A percentile compares a stretch with the other conserved stretches of the same genome.
Conservation (phyloP, 2,888 invertebrate genomes). For the Molanna angustata region DNA sequence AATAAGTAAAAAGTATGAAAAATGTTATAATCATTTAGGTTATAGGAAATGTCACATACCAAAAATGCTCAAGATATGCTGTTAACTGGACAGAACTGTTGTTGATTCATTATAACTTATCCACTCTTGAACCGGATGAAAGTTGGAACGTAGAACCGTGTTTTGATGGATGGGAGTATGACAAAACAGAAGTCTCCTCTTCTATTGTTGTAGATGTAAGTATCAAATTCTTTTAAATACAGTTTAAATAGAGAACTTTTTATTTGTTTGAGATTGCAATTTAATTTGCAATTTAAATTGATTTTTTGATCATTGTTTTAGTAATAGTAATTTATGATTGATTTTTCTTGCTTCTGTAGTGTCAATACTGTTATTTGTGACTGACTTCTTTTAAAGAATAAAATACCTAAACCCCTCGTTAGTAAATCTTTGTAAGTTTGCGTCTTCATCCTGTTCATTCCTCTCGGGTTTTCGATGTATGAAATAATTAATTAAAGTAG, state of each 20-base stretch:
- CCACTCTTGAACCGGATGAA: constrained; percentile 47
- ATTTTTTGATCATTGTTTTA: too few relatives aligned
- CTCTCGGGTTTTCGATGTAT: too few relatives aligned
- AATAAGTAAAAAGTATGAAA: too few relatives aligned
- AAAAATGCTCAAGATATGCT: constrained; percentile 70
- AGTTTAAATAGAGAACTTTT: constrained; percentile 22
- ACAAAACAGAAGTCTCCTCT: constrained; percentile 65
- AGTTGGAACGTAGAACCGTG: constrained; percentile 69
- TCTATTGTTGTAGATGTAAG: constrained; percentile 84
- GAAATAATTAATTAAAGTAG: too few relatives aligned
- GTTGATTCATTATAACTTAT: constrained; percentile 41
- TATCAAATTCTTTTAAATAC: neutral
- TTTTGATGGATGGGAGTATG: constrained; percentile 76
- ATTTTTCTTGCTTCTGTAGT: too few relatives aligned
- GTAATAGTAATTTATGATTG: too few relatives aligned
- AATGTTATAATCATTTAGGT: too few relatives aligned
- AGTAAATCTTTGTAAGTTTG: too few relatives aligned
- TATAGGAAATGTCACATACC: constrained; percentile 52
- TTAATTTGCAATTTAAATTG: neutral
- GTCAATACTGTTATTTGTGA: too few relatives aligned
- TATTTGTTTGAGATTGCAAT: constrained; percentile 9
- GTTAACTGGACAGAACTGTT: constrained; percentile 66
- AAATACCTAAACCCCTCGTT: too few relatives aligned
- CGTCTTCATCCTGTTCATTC: too few relatives aligned
- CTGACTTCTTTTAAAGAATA: too few relatives aligned